Base-by-base conservation (phyloP, 2,888 invertebrate genomes). In the Teinopalpus imperialis region DNA sequence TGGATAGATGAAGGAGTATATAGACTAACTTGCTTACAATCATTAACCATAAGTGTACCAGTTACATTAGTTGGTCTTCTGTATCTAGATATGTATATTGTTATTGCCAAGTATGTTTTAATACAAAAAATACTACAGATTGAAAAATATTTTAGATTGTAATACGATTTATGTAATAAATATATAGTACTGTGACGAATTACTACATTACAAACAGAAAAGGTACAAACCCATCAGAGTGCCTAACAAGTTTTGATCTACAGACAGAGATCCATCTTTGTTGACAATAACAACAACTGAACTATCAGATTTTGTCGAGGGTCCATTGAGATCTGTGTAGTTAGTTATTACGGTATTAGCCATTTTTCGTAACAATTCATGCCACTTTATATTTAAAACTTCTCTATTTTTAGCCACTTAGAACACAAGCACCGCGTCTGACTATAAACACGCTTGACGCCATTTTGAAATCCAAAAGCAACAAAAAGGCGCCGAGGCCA, bases 271-370 rank as follows among this genome's bases (percentile, higher is more conserved):
- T 61, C 96, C 96, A 91, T 96, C 95, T 83, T 95, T 94, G 74
- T 94, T 94, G 73, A 96, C 95, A 74, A 96, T 93, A 75, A 97
- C 93, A 65, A 95, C 93, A 72, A 97, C 91, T 67, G 94, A 92
- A 70, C 93, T 93, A 79, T 93, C 93, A 59, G 90, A 86, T 69
- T 89, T 88, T 31, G 86, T 75, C 7, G 88, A 83, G 51, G 88
- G 87, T 56, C 89, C 89, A 62, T 89, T 89, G 9, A 88, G 73
- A 69, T 89, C 89, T 59, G 88, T 87, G 64, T 89, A 90, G 59
- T 89, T 89, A 48, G 89, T 90, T 57, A 90, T 89, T 56, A 89
- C 86, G 53, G 90, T 89, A 64, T 89, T 89, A 57, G 90, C 89
- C 90, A 90, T 90, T 75, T 77, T 87, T 69, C 65, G 69, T 67